Evolutionary conservation across 1,140 invertebrate species (phyloP).

Genomic region (Saccostrea echinata): DNA sequence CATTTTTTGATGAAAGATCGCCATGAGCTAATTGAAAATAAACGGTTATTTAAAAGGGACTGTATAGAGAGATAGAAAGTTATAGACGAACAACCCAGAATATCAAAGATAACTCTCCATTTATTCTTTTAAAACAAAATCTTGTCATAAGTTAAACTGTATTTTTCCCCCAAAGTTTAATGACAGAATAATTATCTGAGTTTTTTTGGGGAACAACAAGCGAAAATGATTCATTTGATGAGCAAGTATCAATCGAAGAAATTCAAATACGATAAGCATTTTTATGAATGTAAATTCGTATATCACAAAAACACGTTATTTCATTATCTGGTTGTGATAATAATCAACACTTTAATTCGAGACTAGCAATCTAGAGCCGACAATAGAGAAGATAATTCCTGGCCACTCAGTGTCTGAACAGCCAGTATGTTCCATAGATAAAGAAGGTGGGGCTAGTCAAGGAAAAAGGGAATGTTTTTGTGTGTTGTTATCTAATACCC

Average conservation of each 20-base stretch:
- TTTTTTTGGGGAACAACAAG: too few species aligned
- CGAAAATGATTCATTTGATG: too few species aligned
- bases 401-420: slow-evolving; percentile 21
- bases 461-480: slow-evolving; percentile 23
- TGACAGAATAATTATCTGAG: too few species aligned
- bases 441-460: slow-evolving; percentile 23
- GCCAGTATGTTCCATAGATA: neutral
- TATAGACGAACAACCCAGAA: too few species aligned
- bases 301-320: neutral
- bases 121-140: too few species aligned
- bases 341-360: slow-evolving; percentile 14
- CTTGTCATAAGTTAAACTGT: too few species aligned
- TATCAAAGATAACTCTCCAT: too few species aligned
- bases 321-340: slow-evolving; percentile 9
- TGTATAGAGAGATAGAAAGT: too few species aligned
- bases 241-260: too few species aligned
- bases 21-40: neutral
- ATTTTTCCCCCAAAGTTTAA: too few species aligned
- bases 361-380: slow-evolving; percentile 11
- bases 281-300: too few species aligned
- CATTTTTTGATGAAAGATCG: slow-evolving; percentile 3
- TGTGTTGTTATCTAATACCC: slow-evolving; percentile 30
- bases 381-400: slow-evolving; percentile 16
- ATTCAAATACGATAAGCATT: too few species aligned
- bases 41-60: neutral